A percentile compares a stretch with the other conserved stretches of the same genome.
These are phyloP conservation scores for Dipodomys spectabilis DNA, from an alignment of 2,113 vertebrate genomes.

Conservation along the genomic window DNA sequence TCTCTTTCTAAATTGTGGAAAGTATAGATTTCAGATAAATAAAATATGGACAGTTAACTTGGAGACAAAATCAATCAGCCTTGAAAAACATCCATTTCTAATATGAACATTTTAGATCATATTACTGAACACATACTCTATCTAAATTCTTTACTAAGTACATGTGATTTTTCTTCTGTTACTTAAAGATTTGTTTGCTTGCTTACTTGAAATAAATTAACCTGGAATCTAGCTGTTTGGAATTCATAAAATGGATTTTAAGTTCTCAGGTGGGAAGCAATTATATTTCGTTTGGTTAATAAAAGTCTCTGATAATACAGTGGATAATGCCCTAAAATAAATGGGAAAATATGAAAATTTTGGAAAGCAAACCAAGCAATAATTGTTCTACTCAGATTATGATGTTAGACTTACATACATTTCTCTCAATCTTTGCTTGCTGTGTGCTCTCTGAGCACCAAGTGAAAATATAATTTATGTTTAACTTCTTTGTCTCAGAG, in stretches of 20 bases:
- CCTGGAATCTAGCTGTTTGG: background rate
- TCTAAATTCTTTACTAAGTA: too few relatives aligned
- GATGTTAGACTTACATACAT: background rate
- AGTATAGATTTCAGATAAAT: background rate
- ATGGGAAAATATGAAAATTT: background rate
- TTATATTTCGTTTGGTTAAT: background rate
- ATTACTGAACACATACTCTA: too few relatives aligned
- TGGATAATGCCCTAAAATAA: background rate
- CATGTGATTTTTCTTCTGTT: background rate
- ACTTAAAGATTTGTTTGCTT: background rate
- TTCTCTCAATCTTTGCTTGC: background rate
- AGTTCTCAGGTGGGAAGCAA: background rate
- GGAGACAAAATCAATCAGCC: background rate
- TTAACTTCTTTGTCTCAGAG: background rate
- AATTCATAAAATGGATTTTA: background rate
- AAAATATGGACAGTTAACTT: background rate
- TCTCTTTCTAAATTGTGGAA: background rate
- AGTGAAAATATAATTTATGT: conserved; percentile 32
- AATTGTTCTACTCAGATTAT: background rate
- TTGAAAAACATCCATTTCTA: background rate
- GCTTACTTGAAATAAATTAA: background rate
- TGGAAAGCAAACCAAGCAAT: background rate
- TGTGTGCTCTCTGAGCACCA: background rate
- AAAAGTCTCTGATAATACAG: background rate
- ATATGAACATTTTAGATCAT: too few relatives aligned